Percentiles rank a stretch among this genome's conserved stretches.
Evolutionary conservation across 53 echinoderm and acorn worm species (phyloP).

Genomic region (Antedon mediterranea): DNA sequence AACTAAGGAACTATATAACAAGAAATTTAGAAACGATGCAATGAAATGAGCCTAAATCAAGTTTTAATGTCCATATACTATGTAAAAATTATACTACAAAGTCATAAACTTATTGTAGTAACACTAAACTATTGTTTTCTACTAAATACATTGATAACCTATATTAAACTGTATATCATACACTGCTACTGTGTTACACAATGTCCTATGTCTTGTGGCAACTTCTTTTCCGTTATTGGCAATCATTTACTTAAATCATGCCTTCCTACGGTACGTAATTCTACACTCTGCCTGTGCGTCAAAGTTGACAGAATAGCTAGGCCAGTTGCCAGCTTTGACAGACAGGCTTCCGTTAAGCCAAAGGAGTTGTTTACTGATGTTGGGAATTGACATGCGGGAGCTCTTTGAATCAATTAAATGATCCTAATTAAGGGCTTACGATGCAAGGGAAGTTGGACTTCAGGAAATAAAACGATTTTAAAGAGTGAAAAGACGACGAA

Average conservation of each 20-base stretch:
- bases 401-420: not conserved
- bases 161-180: too few species aligned
- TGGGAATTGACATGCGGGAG: not conserved
- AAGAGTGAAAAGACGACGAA: too few species aligned
- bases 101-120: too few species aligned
- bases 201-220: not conserved
- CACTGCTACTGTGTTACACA: too few species aligned
- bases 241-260: not conserved
- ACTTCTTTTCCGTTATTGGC: not conserved
- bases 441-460: not conserved
- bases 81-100: too few species aligned
- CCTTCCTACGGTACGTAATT: not conserved
- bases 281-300: not conserved
- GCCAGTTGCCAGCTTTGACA: not conserved
- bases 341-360: not conserved
- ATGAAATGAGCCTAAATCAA: too few species aligned
- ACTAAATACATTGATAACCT: too few species aligned
- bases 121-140: too few species aligned
- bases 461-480: too few species aligned
- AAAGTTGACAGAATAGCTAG: not conserved
- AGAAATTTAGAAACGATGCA: too few species aligned
- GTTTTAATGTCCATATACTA: too few species aligned
- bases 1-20: too few species aligned
- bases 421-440: not conserved
- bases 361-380: not conserved